phyloP scores from a whole-genome alignment of 1,140 invertebrate genomes.

The Ditylenchus dipsaci region DNA sequence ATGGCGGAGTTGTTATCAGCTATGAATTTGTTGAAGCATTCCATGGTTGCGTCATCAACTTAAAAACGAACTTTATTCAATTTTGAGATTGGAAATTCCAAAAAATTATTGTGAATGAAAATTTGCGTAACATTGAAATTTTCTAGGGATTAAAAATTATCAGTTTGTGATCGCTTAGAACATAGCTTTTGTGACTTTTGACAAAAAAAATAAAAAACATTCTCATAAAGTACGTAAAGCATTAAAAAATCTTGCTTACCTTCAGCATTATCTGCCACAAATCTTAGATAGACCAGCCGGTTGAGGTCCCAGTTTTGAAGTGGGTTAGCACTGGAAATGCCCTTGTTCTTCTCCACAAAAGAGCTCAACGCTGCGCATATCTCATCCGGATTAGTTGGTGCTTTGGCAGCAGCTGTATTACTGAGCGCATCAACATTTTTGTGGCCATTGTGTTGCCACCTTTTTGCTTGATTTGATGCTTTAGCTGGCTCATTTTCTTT shows the following conservation, averaged over 20 bases:
- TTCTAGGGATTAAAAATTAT: too few relatives aligned
- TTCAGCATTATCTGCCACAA: background rate
- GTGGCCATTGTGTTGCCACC: background rate
- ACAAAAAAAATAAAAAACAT: background rate
- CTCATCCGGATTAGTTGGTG: constrained; percentile 26
- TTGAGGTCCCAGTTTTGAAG: background rate
- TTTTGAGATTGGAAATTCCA: too few relatives aligned
- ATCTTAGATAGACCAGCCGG: background rate
- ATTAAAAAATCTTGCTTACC: background rate
- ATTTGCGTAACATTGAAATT: background rate
- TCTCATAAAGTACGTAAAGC: background rate
- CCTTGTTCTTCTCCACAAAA: constrained; percentile 35
- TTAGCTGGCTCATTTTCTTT: background rate
- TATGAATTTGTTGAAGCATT: constrained; percentile 10
- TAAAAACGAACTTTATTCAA: constrained; percentile 5
- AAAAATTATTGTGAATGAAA: too few relatives aligned
- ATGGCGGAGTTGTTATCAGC: constrained; percentile 24
- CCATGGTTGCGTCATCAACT: background rate
- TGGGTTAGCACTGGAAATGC: background rate
- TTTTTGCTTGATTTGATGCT: constrained; percentile 7
- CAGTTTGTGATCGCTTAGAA: too few relatives aligned
- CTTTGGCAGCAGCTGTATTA: background rate
- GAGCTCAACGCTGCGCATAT: constrained; percentile 41
- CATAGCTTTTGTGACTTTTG: background rate
- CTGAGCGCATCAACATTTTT: background rate